These are phyloP conservation scores for Hyles vespertilio DNA, from an alignment of 1,140 invertebrate genomes.

Conservation along the genomic window DNA sequence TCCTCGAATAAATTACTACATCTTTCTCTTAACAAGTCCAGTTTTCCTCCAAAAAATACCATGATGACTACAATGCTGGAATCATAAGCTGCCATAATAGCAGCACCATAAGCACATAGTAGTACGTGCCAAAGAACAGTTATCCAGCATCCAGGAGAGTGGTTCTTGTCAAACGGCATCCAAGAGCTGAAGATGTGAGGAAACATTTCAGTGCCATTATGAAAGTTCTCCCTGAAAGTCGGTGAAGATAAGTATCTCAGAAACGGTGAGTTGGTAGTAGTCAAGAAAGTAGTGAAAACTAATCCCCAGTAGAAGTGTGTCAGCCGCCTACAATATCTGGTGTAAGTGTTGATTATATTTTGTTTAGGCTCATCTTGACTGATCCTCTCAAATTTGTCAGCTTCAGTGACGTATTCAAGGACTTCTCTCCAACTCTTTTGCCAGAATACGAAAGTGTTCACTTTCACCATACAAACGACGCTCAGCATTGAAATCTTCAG, in stretches of 20 bases:
- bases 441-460: slow-evolving; percentile 49
- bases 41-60: slow-evolving; percentile 58
- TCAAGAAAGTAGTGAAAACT: slow-evolving; percentile 41
- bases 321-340: slow-evolving; percentile 48
- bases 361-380: slow-evolving; percentile 24
- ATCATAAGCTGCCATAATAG: slow-evolving; percentile 51
- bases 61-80: slow-evolving; percentile 45
- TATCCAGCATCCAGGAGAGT: slow-evolving; percentile 46
- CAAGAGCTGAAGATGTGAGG: slow-evolving; percentile 62
- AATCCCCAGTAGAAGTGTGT: slow-evolving; percentile 52
- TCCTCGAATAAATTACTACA: slow-evolving; percentile 45
- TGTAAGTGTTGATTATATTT: slow-evolving; percentile 45
- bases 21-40: slow-evolving; percentile 50
- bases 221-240: slow-evolving; percentile 36
- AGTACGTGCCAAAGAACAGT: slow-evolving; percentile 44
- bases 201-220: slow-evolving; percentile 51
- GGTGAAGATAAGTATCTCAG: slow-evolving; percentile 41
- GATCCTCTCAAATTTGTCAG: slow-evolving; percentile 53
- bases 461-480: slow-evolving; percentile 51
- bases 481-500: slow-evolving; percentile 61
- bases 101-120: slow-evolving; percentile 40
- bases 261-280: slow-evolving; percentile 35
- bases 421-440: slow-evolving; percentile 48
- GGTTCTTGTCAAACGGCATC: slow-evolving; percentile 54
- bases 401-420: slow-evolving; percentile 48